A percentile compares a stretch with the other conserved stretches of the same genome.
Evolutionary conservation across 2,113 vertebrate species (phyloP).

Genomic region (Crotalus viridis): DNA sequence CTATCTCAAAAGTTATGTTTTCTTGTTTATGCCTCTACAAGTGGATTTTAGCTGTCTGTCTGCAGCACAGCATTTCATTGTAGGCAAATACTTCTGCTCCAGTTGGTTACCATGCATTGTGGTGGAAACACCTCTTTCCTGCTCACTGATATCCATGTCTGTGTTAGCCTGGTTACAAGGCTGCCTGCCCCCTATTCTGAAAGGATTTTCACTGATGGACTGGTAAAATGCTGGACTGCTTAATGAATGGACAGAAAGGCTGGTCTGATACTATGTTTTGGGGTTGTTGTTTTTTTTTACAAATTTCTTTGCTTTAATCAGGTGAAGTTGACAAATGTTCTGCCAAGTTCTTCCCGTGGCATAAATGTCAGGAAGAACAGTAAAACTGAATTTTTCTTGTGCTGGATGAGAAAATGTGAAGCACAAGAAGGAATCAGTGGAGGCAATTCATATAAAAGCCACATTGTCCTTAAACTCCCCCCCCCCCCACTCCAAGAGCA

Average conservation of each 20-base stretch:
- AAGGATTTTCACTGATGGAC: not conserved
- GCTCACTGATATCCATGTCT: not conserved
- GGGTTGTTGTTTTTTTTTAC: not conserved
- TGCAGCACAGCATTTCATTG: not conserved
- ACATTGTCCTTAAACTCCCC: not conserved
- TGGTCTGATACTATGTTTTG: not conserved
- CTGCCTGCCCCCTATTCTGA: not conserved
- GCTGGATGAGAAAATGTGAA: not conserved
- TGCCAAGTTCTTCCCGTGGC: not conserved
- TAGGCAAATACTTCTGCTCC: not conserved
- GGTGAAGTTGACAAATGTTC: not conserved
- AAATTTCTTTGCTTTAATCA: not conserved
- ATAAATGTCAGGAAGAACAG: not conserved
- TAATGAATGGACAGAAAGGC: not conserved
- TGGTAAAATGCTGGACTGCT: not conserved
- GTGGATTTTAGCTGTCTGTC: not conserved
- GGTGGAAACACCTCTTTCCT: not conserved
- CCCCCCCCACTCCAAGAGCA: not conserved
- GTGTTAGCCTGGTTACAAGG: not conserved
- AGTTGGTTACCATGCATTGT: not conserved
- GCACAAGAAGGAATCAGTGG: not conserved
- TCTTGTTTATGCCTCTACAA: not conserved
- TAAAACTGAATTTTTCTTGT: not conserved
- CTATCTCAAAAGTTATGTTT: not conserved
- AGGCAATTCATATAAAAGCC: not conserved